phyloP scores from a whole-genome alignment of 2,888 invertebrate genomes.

The Willowsia nigromaculata region DNA sequence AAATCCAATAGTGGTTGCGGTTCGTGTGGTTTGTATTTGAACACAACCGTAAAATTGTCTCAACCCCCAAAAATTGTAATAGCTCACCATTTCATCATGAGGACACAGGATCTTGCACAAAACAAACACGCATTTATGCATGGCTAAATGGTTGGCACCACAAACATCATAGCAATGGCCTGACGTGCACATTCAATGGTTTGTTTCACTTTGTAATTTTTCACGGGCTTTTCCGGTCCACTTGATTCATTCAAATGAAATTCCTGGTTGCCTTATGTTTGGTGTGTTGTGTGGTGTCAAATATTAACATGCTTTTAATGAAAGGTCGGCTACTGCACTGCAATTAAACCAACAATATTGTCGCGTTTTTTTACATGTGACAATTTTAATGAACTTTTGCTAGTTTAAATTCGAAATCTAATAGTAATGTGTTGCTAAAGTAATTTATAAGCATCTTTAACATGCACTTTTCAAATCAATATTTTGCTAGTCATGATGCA shows the following conservation, averaged over 20 bases:
- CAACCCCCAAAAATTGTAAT: constrained; percentile 56
- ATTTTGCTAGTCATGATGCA: too few relatives aligned
- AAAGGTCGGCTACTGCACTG: not conserved
- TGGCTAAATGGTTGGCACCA: not conserved
- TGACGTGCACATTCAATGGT: not conserved
- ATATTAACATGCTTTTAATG: not conserved
- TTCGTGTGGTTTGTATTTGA: constrained; percentile 50
- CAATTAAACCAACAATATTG: too few relatives aligned
- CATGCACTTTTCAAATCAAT: too few relatives aligned
- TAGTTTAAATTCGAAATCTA: too few relatives aligned
- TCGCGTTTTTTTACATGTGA: too few relatives aligned
- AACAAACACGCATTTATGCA: not conserved
- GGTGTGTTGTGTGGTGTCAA: not conserved
- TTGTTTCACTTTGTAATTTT: constrained; percentile 45
- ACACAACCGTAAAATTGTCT: constrained; percentile 64
- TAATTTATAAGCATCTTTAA: too few relatives aligned
- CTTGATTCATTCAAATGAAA: constrained; percentile 28
- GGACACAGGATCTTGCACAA: not conserved
- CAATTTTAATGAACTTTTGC: too few relatives aligned
- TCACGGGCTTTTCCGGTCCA: constrained; percentile 45
- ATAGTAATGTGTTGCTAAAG: too few relatives aligned
- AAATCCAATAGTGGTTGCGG: constrained; percentile 49
- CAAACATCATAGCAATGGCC: not conserved
- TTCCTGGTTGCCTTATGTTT: not conserved
- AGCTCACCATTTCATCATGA: constrained; percentile 39